Evolutionary conservation across 1,140 invertebrate genomes (phyloP).

Genomic region (Tigriopus japonicus): DNA sequence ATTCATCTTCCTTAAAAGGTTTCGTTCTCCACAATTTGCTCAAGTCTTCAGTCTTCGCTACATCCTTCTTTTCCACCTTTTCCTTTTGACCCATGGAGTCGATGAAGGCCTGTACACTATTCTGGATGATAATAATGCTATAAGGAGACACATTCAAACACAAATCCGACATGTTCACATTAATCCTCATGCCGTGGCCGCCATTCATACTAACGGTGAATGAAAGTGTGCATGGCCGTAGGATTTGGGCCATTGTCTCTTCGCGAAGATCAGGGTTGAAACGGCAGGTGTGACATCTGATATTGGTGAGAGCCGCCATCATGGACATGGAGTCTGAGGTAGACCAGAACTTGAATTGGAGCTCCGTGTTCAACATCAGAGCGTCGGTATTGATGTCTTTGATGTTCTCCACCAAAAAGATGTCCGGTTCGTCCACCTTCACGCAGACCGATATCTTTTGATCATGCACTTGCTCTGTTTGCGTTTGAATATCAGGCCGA

Average conservation of each 20-base stretch:
- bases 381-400: background rate
- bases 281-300: conserved; percentile 4
- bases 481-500: background rate
- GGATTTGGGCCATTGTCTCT: conserved; percentile 4
- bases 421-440: conserved; percentile 9
- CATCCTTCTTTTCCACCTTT: background rate
- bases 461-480: background rate
- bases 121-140: background rate
- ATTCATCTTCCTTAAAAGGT: background rate
- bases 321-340: background rate
- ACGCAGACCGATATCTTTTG: background rate
- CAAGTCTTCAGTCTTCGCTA: background rate
- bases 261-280: background rate
- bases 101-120: background rate
- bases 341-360: background rate
- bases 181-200: background rate
- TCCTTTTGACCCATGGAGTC: background rate
- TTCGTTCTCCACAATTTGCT: background rate
- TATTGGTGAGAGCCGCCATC: background rate
- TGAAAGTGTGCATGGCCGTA: background rate
- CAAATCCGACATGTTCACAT: background rate
- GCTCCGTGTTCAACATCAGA: background rate
- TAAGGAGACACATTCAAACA: conserved; percentile 1
- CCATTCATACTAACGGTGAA: background rate
- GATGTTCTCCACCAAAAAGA: conserved; percentile 6